phyloP scores from a whole-genome alignment of 2,797 vertebrate species.

The Gorsachius magnificus region DNA sequence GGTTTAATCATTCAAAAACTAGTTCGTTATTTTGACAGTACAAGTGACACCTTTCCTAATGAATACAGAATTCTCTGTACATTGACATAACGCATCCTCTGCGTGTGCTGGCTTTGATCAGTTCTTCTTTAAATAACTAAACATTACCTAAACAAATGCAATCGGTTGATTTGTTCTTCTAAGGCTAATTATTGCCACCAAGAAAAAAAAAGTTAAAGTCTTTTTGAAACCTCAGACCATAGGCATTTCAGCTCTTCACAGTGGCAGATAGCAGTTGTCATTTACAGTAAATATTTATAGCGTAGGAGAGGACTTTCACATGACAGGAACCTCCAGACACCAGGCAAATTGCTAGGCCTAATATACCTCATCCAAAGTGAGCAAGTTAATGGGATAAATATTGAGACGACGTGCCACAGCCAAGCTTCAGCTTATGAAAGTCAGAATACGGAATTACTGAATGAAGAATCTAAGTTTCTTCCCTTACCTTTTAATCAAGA shows the following conservation, averaged over 20 bases:
- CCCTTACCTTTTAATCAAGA: not conserved
- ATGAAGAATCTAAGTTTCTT: not conserved
- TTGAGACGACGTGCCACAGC: not conserved
- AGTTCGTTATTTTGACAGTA: not conserved
- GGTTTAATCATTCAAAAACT: not conserved
- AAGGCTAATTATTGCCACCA: constrained; percentile 21
- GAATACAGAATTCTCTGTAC: not conserved
- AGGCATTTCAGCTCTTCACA: constrained; percentile 6
- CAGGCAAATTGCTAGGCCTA: constrained; percentile 29
- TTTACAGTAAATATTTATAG: constrained; percentile 22
- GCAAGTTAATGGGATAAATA: not conserved
- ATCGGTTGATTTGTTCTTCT: not conserved
- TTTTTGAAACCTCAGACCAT: not conserved
- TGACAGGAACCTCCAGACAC: constrained; percentile 41
- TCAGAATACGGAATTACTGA: not conserved
- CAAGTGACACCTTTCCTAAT: not conserved
- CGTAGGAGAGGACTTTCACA: constrained; percentile 15
- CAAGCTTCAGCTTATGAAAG: not conserved
- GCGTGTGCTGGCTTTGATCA: not conserved
- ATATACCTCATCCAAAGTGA: constrained; percentile 12
- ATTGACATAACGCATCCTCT: not conserved
- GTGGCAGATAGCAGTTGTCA: constrained; percentile 48
- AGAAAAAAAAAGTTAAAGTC: not conserved
- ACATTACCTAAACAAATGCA: not conserved
- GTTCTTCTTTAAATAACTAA: not conserved